These are phyloP conservation scores for Hirudinaria manillensis DNA, from an alignment of 2,888 invertebrate species.

Conservation along the genomic window DNA sequence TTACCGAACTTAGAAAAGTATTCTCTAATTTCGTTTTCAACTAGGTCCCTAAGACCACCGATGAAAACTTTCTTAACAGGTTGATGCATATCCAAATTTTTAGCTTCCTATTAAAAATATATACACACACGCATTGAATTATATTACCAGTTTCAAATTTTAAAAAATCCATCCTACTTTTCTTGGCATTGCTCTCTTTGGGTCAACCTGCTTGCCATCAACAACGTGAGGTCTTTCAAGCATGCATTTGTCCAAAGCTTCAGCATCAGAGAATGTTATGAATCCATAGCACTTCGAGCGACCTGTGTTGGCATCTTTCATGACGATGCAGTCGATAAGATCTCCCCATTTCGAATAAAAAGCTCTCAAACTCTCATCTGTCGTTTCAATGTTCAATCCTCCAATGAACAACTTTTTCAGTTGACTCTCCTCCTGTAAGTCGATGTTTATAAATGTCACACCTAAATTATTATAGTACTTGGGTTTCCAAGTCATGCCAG, in stretches of 20 bases:
- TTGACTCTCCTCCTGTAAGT: background rate
- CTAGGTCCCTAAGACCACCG: slow-evolving; percentile 75
- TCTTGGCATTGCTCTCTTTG: background rate
- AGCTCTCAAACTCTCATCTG: background rate
- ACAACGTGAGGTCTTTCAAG: background rate
- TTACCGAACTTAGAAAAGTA: slow-evolving; percentile 16
- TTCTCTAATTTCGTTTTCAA: slow-evolving; percentile 5
- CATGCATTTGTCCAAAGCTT: background rate
- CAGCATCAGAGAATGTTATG: background rate
- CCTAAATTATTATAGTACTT: too few relatives aligned
- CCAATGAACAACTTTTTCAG: background rate
- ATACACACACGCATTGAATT: too few relatives aligned
- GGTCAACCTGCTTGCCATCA: slow-evolving; percentile 13
- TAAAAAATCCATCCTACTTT: background rate
- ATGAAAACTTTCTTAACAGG: slow-evolving; percentile 91
- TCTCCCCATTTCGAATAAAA: slow-evolving; percentile 12
- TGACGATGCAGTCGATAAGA: background rate
- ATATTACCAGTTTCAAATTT: too few relatives aligned
- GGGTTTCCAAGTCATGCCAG: too few relatives aligned
- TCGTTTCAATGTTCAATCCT: background rate
- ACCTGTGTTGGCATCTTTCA: background rate
- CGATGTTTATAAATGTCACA: too few relatives aligned
- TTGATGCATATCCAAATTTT: slow-evolving; percentile 76
- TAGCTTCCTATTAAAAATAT: slow-evolving; percentile 56
- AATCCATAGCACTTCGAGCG: background rate